Evolutionary conservation across 2,113 vertebrate genomes (phyloP).

Genomic region (Lagopus muta): DNA sequence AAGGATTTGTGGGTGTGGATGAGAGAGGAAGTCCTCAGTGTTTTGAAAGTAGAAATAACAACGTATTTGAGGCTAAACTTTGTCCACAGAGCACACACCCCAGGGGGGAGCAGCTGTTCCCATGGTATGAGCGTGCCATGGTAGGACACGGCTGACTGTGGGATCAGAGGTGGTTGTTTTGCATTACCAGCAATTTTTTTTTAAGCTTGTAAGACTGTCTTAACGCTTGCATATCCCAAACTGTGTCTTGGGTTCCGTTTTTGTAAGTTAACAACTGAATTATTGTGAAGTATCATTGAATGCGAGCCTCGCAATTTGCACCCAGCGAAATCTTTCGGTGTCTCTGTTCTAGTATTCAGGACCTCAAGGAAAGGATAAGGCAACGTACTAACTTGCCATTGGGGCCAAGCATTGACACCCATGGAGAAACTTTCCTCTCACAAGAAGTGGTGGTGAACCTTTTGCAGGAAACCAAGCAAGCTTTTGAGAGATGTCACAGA

Average conservation of each 20-base stretch:
- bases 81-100: background rate
- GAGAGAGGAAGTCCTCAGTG: background rate
- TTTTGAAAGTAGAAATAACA: background rate
- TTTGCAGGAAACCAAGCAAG: slow-evolving; percentile 96
- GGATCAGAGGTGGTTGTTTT: slow-evolving; percentile 15
- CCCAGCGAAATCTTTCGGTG: background rate
- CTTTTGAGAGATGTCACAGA: slow-evolving; percentile 98
- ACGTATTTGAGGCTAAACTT: background rate
- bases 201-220: slow-evolving; percentile 45
- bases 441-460: slow-evolving; percentile 98
- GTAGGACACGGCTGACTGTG: background rate
- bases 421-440: slow-evolving; percentile 96
- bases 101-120: background rate
- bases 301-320: background rate
- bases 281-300: background rate
- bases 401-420: slow-evolving; percentile 96
- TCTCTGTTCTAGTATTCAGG: slow-evolving; percentile 88
- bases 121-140: background rate
- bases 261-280: slow-evolving; percentile 43
- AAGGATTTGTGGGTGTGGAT: slow-evolving; percentile 29
- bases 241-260: slow-evolving; percentile 32
- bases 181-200: background rate
- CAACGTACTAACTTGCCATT: slow-evolving; percentile 93
- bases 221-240: slow-evolving; percentile 50
- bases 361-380: slow-evolving; percentile 95